Evolutionary conservation across 2,888 invertebrate genomes (phyloP).

Genomic region (Lepidochitona cinerea): DNA sequence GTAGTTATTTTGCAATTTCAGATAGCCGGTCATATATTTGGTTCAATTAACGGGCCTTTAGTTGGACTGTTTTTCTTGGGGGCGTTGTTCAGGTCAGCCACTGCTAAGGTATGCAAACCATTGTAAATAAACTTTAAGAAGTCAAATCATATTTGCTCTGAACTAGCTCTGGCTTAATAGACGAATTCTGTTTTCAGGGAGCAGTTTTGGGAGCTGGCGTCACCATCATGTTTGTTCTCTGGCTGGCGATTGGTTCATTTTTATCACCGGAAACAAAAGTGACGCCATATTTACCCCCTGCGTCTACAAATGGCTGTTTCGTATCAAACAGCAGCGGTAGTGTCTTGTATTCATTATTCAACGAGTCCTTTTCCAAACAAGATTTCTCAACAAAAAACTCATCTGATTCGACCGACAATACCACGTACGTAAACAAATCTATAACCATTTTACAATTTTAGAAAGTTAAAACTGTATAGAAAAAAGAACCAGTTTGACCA

Average conservation of each 20-base stretch:
- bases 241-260: background rate
- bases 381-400: too few relatives aligned
- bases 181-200: background rate
- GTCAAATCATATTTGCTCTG: too few relatives aligned
- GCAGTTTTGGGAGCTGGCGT: background rate
- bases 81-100: background rate
- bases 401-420: too few relatives aligned
- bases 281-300: background rate
- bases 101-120: background rate
- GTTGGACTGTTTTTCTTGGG: background rate
- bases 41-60: background rate
- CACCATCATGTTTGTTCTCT: background rate
- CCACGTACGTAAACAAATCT: too few relatives aligned
- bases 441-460: too few relatives aligned
- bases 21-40: background rate
- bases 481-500: too few relatives aligned
- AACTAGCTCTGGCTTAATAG: background rate
- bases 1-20: too few relatives aligned
- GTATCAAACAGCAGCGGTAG: too few relatives aligned
- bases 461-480: too few relatives aligned
- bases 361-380: too few relatives aligned
- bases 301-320: background rate
- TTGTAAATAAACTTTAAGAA: background rate
- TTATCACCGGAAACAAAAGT: background rate
- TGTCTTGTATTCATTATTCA: too few relatives aligned